Evolutionary conservation across 2,113 vertebrate genomes (phyloP).

Genomic region (Hippocampus abdominalis): DNA sequence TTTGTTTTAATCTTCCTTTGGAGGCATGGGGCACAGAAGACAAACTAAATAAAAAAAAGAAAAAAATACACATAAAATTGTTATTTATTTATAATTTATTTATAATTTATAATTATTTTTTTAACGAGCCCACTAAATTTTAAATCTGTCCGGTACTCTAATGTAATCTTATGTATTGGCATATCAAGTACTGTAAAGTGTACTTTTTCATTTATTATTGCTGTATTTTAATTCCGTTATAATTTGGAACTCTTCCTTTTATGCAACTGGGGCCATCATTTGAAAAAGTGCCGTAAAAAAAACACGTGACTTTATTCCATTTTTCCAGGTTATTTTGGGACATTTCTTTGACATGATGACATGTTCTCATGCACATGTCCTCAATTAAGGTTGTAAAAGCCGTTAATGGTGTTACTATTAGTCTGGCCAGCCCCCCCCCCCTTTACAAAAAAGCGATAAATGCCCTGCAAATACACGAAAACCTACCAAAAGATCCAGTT

Average conservation of each 20-base stretch:
- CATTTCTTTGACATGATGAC: neutral
- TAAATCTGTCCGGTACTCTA: too few species aligned
- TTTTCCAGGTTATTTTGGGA: neutral
- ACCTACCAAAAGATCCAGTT: slow-evolving; percentile 36
- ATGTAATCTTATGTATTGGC: neutral
- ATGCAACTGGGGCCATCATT: neutral
- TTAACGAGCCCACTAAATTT: too few species aligned
- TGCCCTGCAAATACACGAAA: slow-evolving; percentile 59
- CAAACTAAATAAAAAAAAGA: too few species aligned
- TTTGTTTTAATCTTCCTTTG: too few species aligned
- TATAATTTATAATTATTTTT: too few species aligned
- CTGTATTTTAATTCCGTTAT: neutral
- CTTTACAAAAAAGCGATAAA: slow-evolving; percentile 63
- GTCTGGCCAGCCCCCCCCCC: slow-evolving; percentile 26
- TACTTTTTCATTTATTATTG: neutral
- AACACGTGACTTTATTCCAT: neutral
- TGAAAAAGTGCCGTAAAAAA: neutral
- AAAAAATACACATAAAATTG: too few species aligned
- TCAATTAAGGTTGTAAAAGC: slow-evolving; percentile 41
- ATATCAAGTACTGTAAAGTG: neutral
- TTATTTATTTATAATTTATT: too few species aligned
- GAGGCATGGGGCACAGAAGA: too few species aligned
- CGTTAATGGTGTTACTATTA: slow-evolving; percentile 65
- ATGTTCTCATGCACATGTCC: neutral
- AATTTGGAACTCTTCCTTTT: neutral